phyloP scores from a whole-genome alignment of 2,888 invertebrate species.

The Acronicta alni region DNA sequence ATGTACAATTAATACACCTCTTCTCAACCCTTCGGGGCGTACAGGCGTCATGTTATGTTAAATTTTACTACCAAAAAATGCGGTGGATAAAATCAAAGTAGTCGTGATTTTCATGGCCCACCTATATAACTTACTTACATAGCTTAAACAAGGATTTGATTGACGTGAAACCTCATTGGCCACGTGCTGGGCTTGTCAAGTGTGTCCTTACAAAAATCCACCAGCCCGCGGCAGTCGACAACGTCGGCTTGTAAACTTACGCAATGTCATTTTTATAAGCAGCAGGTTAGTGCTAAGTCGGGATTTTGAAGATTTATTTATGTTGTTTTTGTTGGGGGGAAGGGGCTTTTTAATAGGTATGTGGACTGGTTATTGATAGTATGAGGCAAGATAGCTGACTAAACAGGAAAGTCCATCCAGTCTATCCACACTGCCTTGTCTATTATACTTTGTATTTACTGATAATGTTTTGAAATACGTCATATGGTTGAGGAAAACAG shows the following conservation, averaged over 20 bases:
- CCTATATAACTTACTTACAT: conserved; percentile 46
- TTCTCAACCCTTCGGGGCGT: too few species aligned
- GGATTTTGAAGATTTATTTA: not conserved
- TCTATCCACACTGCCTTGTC: too few species aligned
- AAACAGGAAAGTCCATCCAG: too few species aligned
- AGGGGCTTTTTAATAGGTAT: not conserved
- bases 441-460: too few species aligned
- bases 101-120: conserved; percentile 23
- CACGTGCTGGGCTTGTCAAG: conserved; percentile 64
- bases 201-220: conserved; percentile 40
- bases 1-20: too few species aligned
- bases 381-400: too few species aligned
- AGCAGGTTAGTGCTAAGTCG: not conserved
- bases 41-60: too few species aligned
- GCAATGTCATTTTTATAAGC: conserved; percentile 9
- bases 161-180: conserved; percentile 63
- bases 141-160: conserved; percentile 64
- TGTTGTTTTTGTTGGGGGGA: conserved; percentile 1
- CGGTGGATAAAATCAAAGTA: not conserved
- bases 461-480: too few species aligned
- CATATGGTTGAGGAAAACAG: too few species aligned
- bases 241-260: conserved; percentile 24
- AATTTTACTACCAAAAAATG: too few species aligned
- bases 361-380: too few species aligned
- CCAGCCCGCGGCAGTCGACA: conserved; percentile 19